Evolutionary conservation across 2,888 invertebrate genomes (phyloP).

Genomic region (Pandemis cinnamomeana): DNA sequence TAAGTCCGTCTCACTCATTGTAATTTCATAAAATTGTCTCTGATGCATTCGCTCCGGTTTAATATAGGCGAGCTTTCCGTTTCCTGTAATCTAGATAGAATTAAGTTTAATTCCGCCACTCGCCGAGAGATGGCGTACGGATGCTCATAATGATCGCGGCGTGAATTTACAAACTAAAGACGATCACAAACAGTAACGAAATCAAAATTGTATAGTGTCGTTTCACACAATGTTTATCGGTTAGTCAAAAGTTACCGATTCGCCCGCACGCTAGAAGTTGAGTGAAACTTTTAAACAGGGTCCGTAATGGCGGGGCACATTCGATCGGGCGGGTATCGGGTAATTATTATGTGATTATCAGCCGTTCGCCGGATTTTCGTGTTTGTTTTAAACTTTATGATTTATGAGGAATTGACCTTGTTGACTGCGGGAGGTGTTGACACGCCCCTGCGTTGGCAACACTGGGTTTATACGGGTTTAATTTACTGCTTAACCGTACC

Average conservation of each 20-base stretch:
- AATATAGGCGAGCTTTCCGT: slow-evolving; percentile 44
- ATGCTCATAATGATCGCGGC: background rate
- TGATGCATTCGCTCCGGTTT: slow-evolving; percentile 51
- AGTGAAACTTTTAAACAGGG: slow-evolving; percentile 37
- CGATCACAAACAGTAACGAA: slow-evolving; percentile 8
- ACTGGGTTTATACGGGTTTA: slow-evolving; percentile 35
- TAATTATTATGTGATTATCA: slow-evolving; percentile 80
- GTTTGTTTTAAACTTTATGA: slow-evolving; percentile 76
- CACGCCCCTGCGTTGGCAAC: slow-evolving; percentile 41
- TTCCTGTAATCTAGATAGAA: slow-evolving; percentile 45
- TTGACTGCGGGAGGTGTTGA: slow-evolving; percentile 56
- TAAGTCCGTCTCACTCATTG: slow-evolving; percentile 66
- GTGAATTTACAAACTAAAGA: background rate
- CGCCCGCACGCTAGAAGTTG: slow-evolving; percentile 33
- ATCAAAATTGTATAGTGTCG: slow-evolving; percentile 12
- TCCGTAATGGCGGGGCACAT: slow-evolving; percentile 52
- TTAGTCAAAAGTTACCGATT: slow-evolving; percentile 35
- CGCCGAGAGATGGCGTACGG: slow-evolving; percentile 58
- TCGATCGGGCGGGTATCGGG: slow-evolving; percentile 64
- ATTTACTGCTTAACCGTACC: slow-evolving; percentile 36
- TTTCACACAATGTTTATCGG: slow-evolving; percentile 34
- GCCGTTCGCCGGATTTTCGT: slow-evolving; percentile 64
- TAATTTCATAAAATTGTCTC: slow-evolving; percentile 70
- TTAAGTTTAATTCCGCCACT: slow-evolving; percentile 45
- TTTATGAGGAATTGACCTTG: slow-evolving; percentile 75